These are phyloP conservation scores for Pangasius mekongensis DNA, from an alignment of 2,797 vertebrate species.

Conservation along the genomic window DNA sequence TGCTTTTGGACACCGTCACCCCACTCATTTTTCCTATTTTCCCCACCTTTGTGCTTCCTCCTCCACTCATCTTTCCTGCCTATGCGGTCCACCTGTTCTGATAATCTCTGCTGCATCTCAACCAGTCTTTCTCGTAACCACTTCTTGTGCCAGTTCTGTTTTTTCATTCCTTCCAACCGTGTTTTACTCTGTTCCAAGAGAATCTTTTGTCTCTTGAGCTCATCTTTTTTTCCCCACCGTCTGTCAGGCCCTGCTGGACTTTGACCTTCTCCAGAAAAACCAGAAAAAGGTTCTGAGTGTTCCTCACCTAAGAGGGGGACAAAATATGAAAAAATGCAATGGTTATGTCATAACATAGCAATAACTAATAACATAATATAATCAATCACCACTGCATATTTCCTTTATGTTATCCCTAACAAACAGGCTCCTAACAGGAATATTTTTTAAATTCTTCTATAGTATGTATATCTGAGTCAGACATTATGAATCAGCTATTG, in stretches of 20 bases:
- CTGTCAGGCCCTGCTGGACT: slow-evolving; percentile 57
- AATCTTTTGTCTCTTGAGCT: slow-evolving; percentile 70
- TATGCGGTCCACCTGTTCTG: slow-evolving; percentile 71
- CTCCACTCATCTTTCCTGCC: slow-evolving; percentile 66
- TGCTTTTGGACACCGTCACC: slow-evolving; percentile 25
- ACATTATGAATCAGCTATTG: neutral
- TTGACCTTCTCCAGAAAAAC: slow-evolving; percentile 46
- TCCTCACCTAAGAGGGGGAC: slow-evolving; percentile 55
- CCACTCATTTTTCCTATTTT: slow-evolving; percentile 66
- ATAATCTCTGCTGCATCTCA: slow-evolving; percentile 73
- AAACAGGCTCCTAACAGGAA: neutral
- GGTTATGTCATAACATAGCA: neutral
- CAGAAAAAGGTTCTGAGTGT: slow-evolving; percentile 43
- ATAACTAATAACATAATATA: neutral
- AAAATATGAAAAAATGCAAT: slow-evolving; percentile 44
- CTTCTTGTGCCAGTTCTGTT: slow-evolving; percentile 61
- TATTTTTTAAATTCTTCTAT: neutral
- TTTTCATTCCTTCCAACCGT: slow-evolving; percentile 73
- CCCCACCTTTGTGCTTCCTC: slow-evolving; percentile 60
- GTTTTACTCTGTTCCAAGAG: slow-evolving; percentile 74
- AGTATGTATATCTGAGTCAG: neutral
- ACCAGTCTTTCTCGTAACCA: slow-evolving; percentile 69
- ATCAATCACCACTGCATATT: neutral
- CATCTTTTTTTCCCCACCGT: slow-evolving; percentile 53
- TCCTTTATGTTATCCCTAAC: neutral